phyloP scores from a whole-genome alignment of 2,113 vertebrate genomes.

The Melospiza melodia region DNA sequence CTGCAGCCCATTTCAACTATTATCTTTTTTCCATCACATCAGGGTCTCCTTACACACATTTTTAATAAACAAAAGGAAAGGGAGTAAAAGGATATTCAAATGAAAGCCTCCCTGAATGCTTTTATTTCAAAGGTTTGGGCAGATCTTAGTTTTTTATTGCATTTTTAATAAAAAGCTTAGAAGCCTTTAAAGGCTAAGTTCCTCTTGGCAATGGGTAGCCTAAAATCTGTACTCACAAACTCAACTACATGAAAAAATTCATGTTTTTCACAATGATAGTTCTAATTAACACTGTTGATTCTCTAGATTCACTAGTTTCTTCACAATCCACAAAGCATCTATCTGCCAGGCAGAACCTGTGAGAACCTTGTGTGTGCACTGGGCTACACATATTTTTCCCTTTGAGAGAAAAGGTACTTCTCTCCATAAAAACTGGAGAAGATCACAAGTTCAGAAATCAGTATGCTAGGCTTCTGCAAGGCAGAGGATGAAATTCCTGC shows the following conservation, averaged over 20 bases:
- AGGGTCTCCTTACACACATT: not conserved
- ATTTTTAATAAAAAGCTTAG: conserved; percentile 44
- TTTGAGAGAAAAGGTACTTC: not conserved
- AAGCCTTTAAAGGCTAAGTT: conserved; percentile 9
- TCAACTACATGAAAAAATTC: not conserved
- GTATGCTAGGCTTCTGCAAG: not conserved
- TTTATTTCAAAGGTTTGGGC: conserved; percentile 33
- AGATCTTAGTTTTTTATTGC: conserved; percentile 39
- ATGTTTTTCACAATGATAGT: not conserved
- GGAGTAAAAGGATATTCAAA: conserved; percentile 14
- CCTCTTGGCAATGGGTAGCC: not conserved
- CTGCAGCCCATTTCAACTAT: not conserved
- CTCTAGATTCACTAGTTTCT: not conserved
- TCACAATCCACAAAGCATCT: not conserved
- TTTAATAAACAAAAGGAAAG: not conserved
- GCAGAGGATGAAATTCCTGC: not conserved
- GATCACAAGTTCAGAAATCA: not conserved
- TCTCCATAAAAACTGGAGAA: not conserved
- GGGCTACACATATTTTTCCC: not conserved
- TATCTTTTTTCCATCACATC: not conserved
- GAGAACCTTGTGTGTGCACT: not conserved
- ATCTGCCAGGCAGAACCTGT: not conserved
- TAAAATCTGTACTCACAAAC: not conserved
- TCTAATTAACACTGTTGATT: not conserved
- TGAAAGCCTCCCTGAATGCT: conserved; percentile 10